Evolutionary conservation across 2,797 vertebrate genomes (phyloP).

Genomic region (Anolis apletophallus): DNA sequence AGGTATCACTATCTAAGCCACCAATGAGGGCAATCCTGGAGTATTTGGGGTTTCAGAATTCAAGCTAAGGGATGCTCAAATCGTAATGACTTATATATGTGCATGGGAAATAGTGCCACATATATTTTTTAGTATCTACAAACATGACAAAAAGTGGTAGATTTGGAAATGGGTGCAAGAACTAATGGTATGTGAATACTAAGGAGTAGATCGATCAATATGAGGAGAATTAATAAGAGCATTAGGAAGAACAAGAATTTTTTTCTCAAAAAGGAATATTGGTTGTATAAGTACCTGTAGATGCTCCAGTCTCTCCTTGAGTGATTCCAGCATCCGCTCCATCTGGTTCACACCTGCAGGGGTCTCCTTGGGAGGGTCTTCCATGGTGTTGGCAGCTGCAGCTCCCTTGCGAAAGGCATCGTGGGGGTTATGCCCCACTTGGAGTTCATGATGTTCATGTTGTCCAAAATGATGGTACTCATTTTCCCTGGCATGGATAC

Average conservation of each 20-base stretch:
- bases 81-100: background rate
- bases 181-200: background rate
- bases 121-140: background rate
- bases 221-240: background rate
- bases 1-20: too few relatives aligned
- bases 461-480: constrained; percentile 75
- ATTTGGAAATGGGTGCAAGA: background rate
- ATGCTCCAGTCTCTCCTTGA: constrained; percentile 85
- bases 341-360: constrained; percentile 79
- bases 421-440: constrained; percentile 17
- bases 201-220: background rate
- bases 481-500: constrained; percentile 71
- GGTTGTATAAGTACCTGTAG: constrained; percentile 78
- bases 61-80: too few relatives aligned
- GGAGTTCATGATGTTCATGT: constrained; percentile 39
- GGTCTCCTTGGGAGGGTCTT: constrained; percentile 62
- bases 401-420: constrained; percentile 47
- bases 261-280: background rate
- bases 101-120: background rate
- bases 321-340: constrained; percentile 82
- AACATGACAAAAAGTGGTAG: background rate
- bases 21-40: too few relatives aligned
- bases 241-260: background rate
- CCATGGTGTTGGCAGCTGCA: constrained; percentile 56
- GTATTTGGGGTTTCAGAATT: too few relatives aligned